phyloP scores from a whole-genome alignment of 2,113 vertebrate species.

The Arizona elegans region DNA sequence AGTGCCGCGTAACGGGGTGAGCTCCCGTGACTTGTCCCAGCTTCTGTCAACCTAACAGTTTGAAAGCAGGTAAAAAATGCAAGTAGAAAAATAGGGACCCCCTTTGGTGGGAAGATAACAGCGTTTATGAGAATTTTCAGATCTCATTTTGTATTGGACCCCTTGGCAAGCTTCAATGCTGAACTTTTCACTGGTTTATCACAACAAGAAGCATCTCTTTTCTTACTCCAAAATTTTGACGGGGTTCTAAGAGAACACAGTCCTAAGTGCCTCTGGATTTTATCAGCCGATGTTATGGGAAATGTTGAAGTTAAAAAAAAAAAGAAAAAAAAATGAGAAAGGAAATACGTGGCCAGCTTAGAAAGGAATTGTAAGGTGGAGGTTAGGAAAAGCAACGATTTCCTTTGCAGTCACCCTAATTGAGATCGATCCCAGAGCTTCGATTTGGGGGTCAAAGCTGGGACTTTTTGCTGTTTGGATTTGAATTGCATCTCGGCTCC shows the following conservation, averaged over 20 bases:
- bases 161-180: conserved; percentile 27
- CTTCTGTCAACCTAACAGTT: too few relatives aligned
- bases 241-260: neutral
- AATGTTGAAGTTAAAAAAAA: conserved; percentile 45
- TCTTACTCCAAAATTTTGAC: conserved; percentile 24
- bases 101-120: too few relatives aligned
- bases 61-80: too few relatives aligned
- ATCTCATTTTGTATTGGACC: conserved; percentile 27
- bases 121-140: neutral
- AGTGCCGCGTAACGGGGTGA: too few relatives aligned
- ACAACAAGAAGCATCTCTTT: conserved; percentile 26
- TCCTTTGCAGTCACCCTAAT: conserved; percentile 59
- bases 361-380: conserved; percentile 48
- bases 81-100: too few relatives aligned
- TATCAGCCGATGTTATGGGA: conserved; percentile 40
- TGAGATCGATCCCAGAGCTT: conserved; percentile 48
- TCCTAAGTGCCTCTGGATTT: conserved; percentile 42
- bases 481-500: neutral
- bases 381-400: conserved; percentile 59
- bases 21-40: too few relatives aligned
- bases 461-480: conserved; percentile 9
- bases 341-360: neutral
- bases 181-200: conserved; percentile 39
- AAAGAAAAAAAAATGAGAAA: conserved; percentile 54
- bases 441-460: conserved; percentile 31